Conservation (phyloP, 2,888 invertebrate genomes). For the Oasisia sp. region DNA sequence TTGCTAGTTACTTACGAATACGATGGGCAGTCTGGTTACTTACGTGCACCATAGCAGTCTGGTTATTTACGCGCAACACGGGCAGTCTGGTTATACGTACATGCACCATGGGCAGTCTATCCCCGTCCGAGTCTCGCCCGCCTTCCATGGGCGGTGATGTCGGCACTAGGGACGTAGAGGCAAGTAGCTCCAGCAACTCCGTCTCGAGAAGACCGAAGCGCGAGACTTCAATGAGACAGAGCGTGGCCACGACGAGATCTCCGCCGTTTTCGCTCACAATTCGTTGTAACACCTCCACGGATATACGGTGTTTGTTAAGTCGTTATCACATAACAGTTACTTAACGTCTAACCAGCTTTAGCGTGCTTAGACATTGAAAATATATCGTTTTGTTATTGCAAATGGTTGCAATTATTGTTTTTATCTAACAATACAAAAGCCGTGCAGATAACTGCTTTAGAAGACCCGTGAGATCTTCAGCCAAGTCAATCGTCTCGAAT, state of each 20-base stretch:
- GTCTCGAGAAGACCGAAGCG: slow-evolving; percentile 46
- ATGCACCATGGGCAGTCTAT: slow-evolving; percentile 46
- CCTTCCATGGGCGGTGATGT: neutral
- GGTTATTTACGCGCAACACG: slow-evolving; percentile 32
- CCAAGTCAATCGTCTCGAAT: neutral
- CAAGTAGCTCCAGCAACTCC: slow-evolving; percentile 44
- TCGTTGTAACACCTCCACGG: slow-evolving; percentile 43
- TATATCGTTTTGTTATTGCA: too few relatives aligned
- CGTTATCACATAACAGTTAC: too few relatives aligned
- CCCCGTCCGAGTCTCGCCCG: neutral
- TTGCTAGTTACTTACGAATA: too few relatives aligned
- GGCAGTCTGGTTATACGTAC: slow-evolving; percentile 30
- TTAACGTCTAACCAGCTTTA: neutral
- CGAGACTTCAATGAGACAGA: slow-evolving; percentile 47
- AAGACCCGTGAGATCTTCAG: slow-evolving; percentile 26
- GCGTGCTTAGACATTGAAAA: neutral
- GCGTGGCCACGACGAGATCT: slow-evolving; percentile 44
- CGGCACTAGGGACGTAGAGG: slow-evolving; percentile 39
- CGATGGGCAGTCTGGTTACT: too few relatives aligned
- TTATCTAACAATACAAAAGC: neutral
- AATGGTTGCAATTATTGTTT: too few relatives aligned
- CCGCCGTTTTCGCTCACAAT: slow-evolving; percentile 44
- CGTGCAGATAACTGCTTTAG: slow-evolving; percentile 21
- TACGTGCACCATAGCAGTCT: too few relatives aligned
- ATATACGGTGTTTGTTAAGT: neutral